Conservation (phyloP, 2,113 vertebrate species). For the Lucifuga dentata region DNA sequence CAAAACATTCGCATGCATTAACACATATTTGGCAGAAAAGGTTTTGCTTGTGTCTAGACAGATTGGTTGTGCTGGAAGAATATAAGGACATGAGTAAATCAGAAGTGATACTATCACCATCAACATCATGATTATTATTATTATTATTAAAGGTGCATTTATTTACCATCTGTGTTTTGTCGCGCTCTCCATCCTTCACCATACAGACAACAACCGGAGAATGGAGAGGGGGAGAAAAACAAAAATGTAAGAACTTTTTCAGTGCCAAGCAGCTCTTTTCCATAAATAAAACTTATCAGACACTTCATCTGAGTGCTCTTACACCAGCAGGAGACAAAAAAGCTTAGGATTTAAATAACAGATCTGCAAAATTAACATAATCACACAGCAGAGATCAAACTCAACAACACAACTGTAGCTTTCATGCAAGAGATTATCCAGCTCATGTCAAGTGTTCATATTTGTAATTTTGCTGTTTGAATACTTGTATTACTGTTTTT, state of each 20-base stretch:
- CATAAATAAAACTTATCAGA: conserved; percentile 30
- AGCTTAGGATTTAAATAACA: conserved; percentile 4
- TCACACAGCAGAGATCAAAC: no score
- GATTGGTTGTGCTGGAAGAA: conserved; percentile 48
- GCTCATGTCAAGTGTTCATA: not conserved
- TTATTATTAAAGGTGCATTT: conserved; percentile 75
- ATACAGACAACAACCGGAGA: conserved; percentile 78
- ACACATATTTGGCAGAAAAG: conserved; percentile 56
- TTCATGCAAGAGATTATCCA: no score
- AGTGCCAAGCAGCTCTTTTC: conserved; percentile 38
- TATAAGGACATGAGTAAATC: conserved; percentile 57
- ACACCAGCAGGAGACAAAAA: conserved; percentile 30
- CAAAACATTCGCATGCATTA: conserved; percentile 68
- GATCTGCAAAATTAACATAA: no score
- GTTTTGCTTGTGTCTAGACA: conserved; percentile 30
- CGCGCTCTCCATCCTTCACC: conserved; percentile 86
- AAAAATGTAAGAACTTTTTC: conserved; percentile 73
- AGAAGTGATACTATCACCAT: conserved; percentile 29
- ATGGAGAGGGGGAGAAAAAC: conserved; percentile 73
- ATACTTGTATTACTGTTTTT: not conserved
- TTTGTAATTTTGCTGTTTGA: not conserved
- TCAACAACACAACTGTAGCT: conserved; percentile 2
- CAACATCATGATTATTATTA: conserved; percentile 27
- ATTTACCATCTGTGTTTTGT: conserved; percentile 87
- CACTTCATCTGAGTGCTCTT: conserved; percentile 31